These are phyloP conservation scores for Meloidogyne exigua DNA, from an alignment of 1,140 invertebrate genomes.

Conservation along the genomic window DNA sequence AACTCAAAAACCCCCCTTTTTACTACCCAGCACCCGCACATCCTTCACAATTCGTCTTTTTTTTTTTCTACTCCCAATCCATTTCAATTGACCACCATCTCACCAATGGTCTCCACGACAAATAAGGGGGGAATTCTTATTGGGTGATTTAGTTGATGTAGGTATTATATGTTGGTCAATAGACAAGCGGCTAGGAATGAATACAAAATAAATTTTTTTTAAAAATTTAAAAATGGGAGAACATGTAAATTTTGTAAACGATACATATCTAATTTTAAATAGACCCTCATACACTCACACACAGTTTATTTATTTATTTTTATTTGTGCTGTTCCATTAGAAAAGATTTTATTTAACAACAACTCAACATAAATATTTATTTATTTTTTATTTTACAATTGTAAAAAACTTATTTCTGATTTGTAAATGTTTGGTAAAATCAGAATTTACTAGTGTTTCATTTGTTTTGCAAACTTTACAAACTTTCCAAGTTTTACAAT, in stretches of 20 bases:
- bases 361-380: too few species aligned
- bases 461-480: neutral
- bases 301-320: neutral
- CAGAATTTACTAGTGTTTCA: neutral
- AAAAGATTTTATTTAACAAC: neutral
- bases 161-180: neutral
- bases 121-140: constrained; percentile 1
- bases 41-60: constrained; percentile 1
- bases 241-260: neutral
- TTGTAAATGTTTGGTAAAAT: neutral
- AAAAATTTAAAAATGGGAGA: neutral
- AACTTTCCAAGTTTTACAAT: neutral
- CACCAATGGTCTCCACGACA: neutral
- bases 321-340: neutral
- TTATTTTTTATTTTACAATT: too few species aligned
- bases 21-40: constrained; percentile 3
- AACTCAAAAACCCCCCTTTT: neutral
- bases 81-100: constrained; percentile 4
- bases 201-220: neutral
- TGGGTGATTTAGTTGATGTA: neutral
- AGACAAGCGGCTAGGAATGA: neutral
- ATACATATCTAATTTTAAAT: neutral
- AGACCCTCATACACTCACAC: too few species aligned
- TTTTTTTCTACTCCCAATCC: neutral
- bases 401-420: too few species aligned